Evolutionary conservation across 2,113 vertebrate genomes (phyloP).

Genomic region (Dryoscopus gambensis): DNA sequence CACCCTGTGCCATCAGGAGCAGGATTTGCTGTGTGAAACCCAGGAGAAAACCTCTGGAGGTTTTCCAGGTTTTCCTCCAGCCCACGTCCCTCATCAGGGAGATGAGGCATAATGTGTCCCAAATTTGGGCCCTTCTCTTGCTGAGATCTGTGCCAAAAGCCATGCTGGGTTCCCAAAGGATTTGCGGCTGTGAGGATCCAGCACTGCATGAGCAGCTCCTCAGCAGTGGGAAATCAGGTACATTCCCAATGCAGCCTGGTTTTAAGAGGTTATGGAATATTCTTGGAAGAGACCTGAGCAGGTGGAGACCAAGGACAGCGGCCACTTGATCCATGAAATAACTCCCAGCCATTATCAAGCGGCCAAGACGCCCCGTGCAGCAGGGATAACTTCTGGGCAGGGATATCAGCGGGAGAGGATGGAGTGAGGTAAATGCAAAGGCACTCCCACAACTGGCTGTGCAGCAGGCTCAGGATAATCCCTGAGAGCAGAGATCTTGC

Average conservation of each 20-base stretch:
- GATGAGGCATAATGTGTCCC: accelerated
- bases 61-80: no score
- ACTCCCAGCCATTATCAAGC: not conserved
- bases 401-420: not conserved
- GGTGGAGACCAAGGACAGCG: accelerated
- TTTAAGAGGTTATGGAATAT: not conserved
- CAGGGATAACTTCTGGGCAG: not conserved
- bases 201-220: not conserved
- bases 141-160: not conserved
- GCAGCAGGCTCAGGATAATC: not conserved
- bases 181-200: not conserved
- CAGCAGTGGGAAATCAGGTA: not conserved
- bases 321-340: not conserved
- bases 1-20: not conserved
- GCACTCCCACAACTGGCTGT: not conserved
- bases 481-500: not conserved
- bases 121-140: not conserved
- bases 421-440: not conserved
- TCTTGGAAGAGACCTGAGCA: not conserved
- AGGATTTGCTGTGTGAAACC: not conserved
- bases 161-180: not conserved
- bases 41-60: not conserved
- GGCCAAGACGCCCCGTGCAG: not conserved
- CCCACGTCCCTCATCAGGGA: not conserved
- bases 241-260: not conserved